Conservation (phyloP, 2,888 invertebrate genomes). For the Andrena chrysosceles region DNA sequence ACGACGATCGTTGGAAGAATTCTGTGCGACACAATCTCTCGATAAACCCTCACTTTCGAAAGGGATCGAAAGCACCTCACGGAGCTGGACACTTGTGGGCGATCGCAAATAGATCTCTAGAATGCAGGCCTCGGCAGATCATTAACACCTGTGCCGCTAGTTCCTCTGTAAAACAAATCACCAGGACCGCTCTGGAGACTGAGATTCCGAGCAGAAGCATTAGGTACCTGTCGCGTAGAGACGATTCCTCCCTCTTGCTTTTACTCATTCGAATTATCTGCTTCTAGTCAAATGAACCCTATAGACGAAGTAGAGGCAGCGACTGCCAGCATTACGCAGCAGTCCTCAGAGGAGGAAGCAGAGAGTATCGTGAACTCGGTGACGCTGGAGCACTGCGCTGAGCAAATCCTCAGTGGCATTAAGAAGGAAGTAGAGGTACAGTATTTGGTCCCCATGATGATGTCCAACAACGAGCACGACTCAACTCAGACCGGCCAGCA, state of each 20-base stretch:
- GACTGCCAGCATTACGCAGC: constrained; percentile 86
- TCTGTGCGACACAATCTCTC: constrained; percentile 96
- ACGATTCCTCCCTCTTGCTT: neutral
- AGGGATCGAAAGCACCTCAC: constrained; percentile 94
- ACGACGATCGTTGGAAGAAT: constrained; percentile 97
- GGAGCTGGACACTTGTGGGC: constrained; percentile 97
- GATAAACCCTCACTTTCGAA: constrained; percentile 96
- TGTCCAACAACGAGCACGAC: constrained; percentile 69
- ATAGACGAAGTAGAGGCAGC: constrained; percentile 86
- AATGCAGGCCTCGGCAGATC: constrained; percentile 57
- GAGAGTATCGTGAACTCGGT: constrained; percentile 76
- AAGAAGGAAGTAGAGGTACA: constrained; percentile 88
- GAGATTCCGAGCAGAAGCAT: constrained; percentile 29
- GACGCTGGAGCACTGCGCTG: constrained; percentile 87
- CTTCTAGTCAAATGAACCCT: constrained; percentile 73
- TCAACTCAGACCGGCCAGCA: constrained; percentile 60
- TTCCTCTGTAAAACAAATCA: constrained; percentile 28
- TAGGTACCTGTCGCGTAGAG: constrained; percentile 28
- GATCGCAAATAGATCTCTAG: constrained; percentile 87
- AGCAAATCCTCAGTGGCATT: constrained; percentile 87
- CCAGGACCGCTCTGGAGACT: constrained; percentile 26
- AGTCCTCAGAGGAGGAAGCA: constrained; percentile 76
- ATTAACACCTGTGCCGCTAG: constrained; percentile 13
- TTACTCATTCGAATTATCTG: constrained; percentile 2
- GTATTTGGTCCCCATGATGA: constrained; percentile 84